phyloP scores from a whole-genome alignment of 2,888 invertebrate genomes.

The Plagodis pulveraria region DNA sequence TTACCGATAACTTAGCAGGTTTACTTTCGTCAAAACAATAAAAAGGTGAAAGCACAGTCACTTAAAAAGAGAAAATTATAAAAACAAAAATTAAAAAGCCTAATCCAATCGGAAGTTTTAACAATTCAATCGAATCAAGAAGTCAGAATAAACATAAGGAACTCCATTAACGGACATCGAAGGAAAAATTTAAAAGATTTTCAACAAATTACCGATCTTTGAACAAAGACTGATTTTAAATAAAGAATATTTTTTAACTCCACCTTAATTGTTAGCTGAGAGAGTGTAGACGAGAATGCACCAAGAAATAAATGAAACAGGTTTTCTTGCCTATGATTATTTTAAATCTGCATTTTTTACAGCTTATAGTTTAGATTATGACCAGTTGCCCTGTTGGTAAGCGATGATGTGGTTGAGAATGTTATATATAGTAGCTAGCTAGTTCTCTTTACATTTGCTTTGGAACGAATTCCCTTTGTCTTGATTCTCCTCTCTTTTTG shows the following conservation, averaged over 20 bases:
- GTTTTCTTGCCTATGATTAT: background rate
- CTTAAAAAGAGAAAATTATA: slow-evolving; percentile 45
- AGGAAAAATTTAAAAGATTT: slow-evolving; percentile 71
- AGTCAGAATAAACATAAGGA: slow-evolving; percentile 74
- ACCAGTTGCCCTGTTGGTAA: no score
- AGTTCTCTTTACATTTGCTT: no score
- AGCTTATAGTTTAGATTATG: no score
- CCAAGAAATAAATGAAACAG: slow-evolving; percentile 38
- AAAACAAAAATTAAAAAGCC: slow-evolving; percentile 53
- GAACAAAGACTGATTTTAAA: slow-evolving; percentile 59
- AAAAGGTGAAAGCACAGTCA: background rate
- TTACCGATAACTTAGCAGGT: no score
- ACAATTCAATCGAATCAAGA: slow-evolving; percentile 65
- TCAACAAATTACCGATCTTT: slow-evolving; percentile 77
- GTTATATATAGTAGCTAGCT: no score
- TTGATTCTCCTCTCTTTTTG: no score
- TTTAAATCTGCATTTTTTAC: no score
- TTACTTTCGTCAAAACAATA: no score
- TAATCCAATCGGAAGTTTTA: slow-evolving; percentile 62
- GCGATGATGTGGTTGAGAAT: no score
- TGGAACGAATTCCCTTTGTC: no score
- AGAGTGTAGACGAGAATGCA: slow-evolving; percentile 42
- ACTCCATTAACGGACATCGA: slow-evolving; percentile 77
- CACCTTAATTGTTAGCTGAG: slow-evolving; percentile 75
- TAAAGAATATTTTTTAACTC: slow-evolving; percentile 70